Evolutionary conservation across 2,797 vertebrate genomes (phyloP), one percentile per base, ranked within the genome.

Genomic region (Tenualosa thibaudeaui): DNA sequence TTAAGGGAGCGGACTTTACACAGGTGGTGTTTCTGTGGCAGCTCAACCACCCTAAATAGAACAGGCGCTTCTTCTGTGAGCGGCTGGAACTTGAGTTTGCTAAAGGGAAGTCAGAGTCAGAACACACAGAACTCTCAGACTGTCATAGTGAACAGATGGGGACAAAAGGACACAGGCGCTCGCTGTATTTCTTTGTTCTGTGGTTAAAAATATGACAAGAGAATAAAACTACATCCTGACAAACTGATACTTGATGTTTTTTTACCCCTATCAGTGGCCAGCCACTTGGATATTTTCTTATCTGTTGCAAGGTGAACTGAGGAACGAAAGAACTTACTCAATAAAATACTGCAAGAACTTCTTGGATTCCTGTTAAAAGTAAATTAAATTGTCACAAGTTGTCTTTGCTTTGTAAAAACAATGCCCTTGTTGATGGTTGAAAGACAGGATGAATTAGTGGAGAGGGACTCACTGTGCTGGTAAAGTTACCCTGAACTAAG

Each of bases 401-500:
- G n/a, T 8, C 43, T 24, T 8, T 22, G 60, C 7, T 60, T 60
- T 60, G 24, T 62, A 49, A 49, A 49, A 58, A 71, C 26, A 71
- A 31, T 37, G 31, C 37, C 10, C 7, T 51, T 51, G 8, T 31
- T 31, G 31, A 31, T 31, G 31, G 31, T 31, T 31, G 31, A 58
- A 40, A 8, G 53, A 58, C 3, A 56, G 5, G 2, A 54, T 40
- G 0, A 15, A 71, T 84, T 84, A 37, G 37, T 15, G 40, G 43
- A 8, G 53, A 31, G 3, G 78, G n/a, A 92, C 96, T 96, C 88
- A 98, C 97, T 86, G 89, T 88, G 90, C 95, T 96, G 2, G 95
- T 98, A 91, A 98, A 95, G 93, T 99, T 99, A 1, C 98, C 98
- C 89, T 99, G 98, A 7, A 98, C 96, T 0, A 98, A 93, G 0